Evolutionary conservation across 1,140 invertebrate species (phyloP).

Genomic region (Drosophila aff.): DNA sequence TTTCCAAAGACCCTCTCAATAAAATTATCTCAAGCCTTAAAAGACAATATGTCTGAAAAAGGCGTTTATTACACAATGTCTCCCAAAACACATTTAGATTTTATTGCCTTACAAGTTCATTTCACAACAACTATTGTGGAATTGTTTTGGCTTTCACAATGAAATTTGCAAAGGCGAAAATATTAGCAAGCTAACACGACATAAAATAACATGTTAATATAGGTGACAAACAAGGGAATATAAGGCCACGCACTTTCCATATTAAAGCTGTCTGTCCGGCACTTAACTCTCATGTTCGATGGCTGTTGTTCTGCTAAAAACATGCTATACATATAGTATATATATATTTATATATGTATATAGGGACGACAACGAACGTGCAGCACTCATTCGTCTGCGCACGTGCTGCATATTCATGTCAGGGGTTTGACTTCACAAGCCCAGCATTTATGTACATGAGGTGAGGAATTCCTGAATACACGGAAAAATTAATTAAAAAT

Average conservation of each 20-base stretch:
- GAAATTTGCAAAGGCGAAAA: conserved; percentile 4
- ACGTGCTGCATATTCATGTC: conserved; percentile 60
- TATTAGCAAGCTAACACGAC: conserved; percentile 13
- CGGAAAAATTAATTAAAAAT: background rate
- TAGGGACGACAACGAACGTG: conserved; percentile 31
- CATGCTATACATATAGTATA: conserved; percentile 13
- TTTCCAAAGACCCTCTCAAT: background rate
- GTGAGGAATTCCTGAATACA: background rate
- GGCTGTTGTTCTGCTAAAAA: conserved; percentile 9
- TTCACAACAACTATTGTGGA: conserved; percentile 7
- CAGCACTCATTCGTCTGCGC: conserved; percentile 18
- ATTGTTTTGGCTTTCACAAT: conserved; percentile 3
- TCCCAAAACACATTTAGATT: background rate
- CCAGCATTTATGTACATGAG: conserved; percentile 3
- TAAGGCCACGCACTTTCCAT: conserved; percentile 9
- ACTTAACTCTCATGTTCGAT: conserved; percentile 28
- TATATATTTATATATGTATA: background rate
- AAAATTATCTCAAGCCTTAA: background rate
- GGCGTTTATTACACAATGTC: background rate
- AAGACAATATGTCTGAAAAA: background rate
- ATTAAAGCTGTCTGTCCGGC: conserved; percentile 19
- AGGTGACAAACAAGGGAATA: background rate
- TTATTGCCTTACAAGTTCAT: conserved; percentile 11
- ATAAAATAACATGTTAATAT: conserved; percentile 26
- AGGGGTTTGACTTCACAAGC: conserved; percentile 15